Evolutionary conservation across 2,797 vertebrate genomes (phyloP), one percentile per base, ranked within the genome.

Genomic region (Rousettus madagascariensis): DNA sequence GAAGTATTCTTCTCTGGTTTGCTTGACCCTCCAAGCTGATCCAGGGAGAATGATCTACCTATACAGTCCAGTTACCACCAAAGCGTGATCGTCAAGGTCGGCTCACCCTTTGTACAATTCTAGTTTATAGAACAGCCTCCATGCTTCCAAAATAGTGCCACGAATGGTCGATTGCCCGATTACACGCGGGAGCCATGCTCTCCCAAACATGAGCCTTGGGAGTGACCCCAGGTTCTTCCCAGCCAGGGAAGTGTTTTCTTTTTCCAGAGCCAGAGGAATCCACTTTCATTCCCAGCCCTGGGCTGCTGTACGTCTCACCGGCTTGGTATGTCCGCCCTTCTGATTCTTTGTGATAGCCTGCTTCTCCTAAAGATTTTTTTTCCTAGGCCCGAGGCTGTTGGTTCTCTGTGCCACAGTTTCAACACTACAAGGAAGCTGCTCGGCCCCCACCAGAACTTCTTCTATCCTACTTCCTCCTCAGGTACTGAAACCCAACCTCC

Each of bases 401-500:
- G 36, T 85, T 68, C 26, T 63, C 15, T 77, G 55, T 4, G 17
- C 10, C 36, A 43, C 26, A 33, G 24, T 55, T 71, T 77, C 55
- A 72, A 82, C n/a, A 24, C 22, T 20, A 20, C 11, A 8, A 46
- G 41, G 86, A 86, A 82, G 20, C 9, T 46, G 0, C 24, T 61
- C 83, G 33, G 0, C 1, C 6, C n/a, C 55, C 19, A 8, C 10
- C 1, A 10, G 19, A 0, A 13, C 51, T 51, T 46, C 51, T 51
- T 46, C 77, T 80, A 26, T 33, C 20, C 61, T 17, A 51, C 66
- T 75, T 91, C 93, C 83, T 43, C 66, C 7, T 36, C 24, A 38
- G n/a, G 28, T 57, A n/a, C 75, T n/a, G 5, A 51, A 80, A 63
- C 43, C n/a, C 46, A 69, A 11, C 59, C 20, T 36, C 63, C 57